Base-by-base conservation (phyloP, 2,797 vertebrate genomes). In the Megalops cyprinoides region DNA sequence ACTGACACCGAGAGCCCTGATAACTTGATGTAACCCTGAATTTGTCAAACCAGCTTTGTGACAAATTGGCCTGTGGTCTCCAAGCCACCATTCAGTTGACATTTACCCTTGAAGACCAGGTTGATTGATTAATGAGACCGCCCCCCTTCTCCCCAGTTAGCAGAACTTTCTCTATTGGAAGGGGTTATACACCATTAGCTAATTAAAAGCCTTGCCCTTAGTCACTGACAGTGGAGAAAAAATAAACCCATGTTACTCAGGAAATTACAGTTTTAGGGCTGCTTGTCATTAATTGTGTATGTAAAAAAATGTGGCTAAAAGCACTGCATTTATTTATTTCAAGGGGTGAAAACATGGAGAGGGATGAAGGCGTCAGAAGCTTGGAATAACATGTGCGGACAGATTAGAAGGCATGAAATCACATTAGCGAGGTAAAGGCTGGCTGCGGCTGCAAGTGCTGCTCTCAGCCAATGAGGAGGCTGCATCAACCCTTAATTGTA, bases 151-250 rank as follows among this genome's bases (percentile, higher is more conserved):
- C 9, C 9, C 51, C 10, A 10, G 18, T 2, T 53, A 18, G n/a
- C n/a, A n/a, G n/a, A n/a, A n/a, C n/a, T n/a, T 14, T 51, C 53
- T 15, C 18, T 53, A 51, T 71, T 71, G 7, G 44, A 71, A 67
- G 62, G 39, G 67, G 37, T 10, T 71, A 44, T 71, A 42, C 39
- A 42, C 67, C 67, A 71, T 71, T 71, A 71, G 67, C 39, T 71
- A 39, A 71, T 71, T 71, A 71, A 71, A 71, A 71, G 37, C 14
- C 44, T 71, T 4, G 1, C 44, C 67, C 67, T 71, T 39, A 42
- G 67, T 71, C 67, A 71, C 12, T 31, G 67, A 71, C 67, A 42
- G 34, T n/a, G 20, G 67, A 42, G 7, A 2, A 42, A 23, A 25
- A 44, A 60, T 37, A 67, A 15, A 9, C 39, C 44, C 37, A 71